Base-by-base conservation (phyloP, 2,797 vertebrate species). In the Helarctos malayanus region DNA sequence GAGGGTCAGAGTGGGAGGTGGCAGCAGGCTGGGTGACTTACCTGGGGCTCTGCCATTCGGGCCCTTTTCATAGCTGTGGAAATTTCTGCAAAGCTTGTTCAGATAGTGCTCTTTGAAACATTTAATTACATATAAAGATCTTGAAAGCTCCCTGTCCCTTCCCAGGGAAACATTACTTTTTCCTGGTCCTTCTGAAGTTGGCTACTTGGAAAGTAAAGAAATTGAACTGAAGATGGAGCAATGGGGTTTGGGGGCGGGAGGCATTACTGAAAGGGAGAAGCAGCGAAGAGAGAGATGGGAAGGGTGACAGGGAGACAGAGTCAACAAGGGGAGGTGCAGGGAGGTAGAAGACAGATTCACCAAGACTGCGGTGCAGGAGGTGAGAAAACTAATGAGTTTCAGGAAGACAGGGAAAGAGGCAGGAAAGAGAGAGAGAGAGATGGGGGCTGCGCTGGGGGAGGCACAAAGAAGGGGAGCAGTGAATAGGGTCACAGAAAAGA, bases 41-140 rank as follows among this genome's bases (percentile, higher is more conserved):
- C 52, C 61, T 16, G 14, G 47, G 49, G 52, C 35, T 78, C 38
- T 54, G 68, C 79, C n/a, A 1, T 56, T 79, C 76, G 41, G 63
- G 35, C 14, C 35, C 75, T 96, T 78, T 78, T 21, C 2, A 1
- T 15, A 57, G 75, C 73, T 3, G 0, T 15, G 23, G 79, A 75
- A 54, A 71, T 89, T 91, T 63, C 65, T 54, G 13, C 81, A 92
- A 78, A 73, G 88, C 68, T 32, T 47, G 80, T 80, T 90, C 52
- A 27, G 54, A 54, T 63, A 35, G 86, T 52, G 15, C n/a, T 95
- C 91, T 94, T 80, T 79, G 84, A 94, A 96, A 94, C 76, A 81
- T 54, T 92, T 94, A 89, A 96, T 96, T 92, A 92, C 87, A 68
- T 87, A n/a, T 61, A 79, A 95, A 94, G 89, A 63, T 97, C 87